A percentile compares a stretch with the other conserved stretches of the same genome.
Conservation (phyloP, 2,888 invertebrate species). For the Leuctra nigra region DNA sequence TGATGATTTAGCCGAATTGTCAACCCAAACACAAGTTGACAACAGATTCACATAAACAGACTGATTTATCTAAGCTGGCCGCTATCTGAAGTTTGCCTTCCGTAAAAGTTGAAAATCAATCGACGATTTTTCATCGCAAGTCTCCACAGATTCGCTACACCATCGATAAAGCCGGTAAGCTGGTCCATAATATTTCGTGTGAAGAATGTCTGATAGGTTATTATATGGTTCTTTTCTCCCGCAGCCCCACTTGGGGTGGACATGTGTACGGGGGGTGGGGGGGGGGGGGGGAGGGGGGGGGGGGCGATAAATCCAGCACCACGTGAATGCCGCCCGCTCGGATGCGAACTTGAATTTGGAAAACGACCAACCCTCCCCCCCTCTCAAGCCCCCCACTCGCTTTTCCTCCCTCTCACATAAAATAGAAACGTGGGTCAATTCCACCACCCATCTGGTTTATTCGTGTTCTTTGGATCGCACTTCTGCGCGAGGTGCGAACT, state of each 20-base stretch:
- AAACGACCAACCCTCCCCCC: conserved; percentile 11
- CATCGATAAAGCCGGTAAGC: background rate
- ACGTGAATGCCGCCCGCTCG: background rate
- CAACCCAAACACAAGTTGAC: too few relatives aligned
- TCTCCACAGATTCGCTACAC: background rate
- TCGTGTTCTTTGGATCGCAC: background rate
- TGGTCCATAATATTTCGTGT: conserved; percentile 7
- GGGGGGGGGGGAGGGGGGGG: background rate
- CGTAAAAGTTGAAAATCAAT: background rate
- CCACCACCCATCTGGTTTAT: conserved; percentile 7
- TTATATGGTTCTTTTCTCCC: background rate
- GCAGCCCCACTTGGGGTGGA: background rate
- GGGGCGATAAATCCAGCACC: conserved; percentile 8
- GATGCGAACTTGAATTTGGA: conserved; percentile 14
- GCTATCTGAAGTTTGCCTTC: too few relatives aligned
- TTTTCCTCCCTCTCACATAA: background rate
- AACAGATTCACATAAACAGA: too few relatives aligned
- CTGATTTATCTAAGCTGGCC: too few relatives aligned
- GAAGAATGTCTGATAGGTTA: background rate
- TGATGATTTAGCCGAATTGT: too few relatives aligned
- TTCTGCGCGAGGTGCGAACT: background rate
- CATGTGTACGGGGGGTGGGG: conserved; percentile 10
- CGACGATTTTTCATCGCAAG: background rate
- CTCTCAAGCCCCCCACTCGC: background rate
- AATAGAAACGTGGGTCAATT: conserved; percentile 11